Evolutionary conservation across 2,797 vertebrate species (phyloP).

Genomic region (Chaunax sp.): DNA sequence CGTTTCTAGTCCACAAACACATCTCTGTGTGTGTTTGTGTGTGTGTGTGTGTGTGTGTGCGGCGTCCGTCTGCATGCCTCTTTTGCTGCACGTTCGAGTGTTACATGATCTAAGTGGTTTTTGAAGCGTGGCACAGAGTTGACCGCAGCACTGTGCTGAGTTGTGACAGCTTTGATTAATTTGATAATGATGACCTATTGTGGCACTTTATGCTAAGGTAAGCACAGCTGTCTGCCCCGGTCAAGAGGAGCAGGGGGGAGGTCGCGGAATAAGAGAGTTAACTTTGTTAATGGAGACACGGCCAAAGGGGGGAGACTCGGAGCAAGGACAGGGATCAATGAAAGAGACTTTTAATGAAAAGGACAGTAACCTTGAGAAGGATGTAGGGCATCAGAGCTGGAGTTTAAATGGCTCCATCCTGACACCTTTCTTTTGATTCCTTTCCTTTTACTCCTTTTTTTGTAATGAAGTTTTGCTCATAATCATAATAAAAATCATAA

Average conservation of each 20-base stretch:
- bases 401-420: background rate
- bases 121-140: constrained; percentile 34
- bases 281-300: constrained; percentile 82
- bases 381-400: constrained; percentile 53
- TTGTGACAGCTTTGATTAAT: constrained; percentile 81
- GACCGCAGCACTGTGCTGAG: constrained; percentile 50
- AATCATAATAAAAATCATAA: background rate
- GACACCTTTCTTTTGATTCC: background rate
- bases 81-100: constrained; percentile 64
- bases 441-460: background rate
- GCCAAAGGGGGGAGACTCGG: constrained; percentile 58
- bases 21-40: constrained; percentile 27
- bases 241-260: constrained; percentile 70
- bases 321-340: constrained; percentile 83
- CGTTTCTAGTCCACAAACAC: constrained; percentile 37
- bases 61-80: constrained; percentile 24
- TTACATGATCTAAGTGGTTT: constrained; percentile 67
- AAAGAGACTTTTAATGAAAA: constrained; percentile 66
- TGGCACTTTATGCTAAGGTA: constrained; percentile 83
- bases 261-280: constrained; percentile 74
- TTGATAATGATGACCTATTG: constrained; percentile 86
- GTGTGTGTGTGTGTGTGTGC: background rate
- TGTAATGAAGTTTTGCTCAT: too few species aligned
- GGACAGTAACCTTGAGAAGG: constrained; percentile 80
- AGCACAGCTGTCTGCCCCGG: constrained; percentile 80